Evolutionary conservation across 2,113 vertebrate genomes (phyloP).

Genomic region (Calyptomena viridis): DNA sequence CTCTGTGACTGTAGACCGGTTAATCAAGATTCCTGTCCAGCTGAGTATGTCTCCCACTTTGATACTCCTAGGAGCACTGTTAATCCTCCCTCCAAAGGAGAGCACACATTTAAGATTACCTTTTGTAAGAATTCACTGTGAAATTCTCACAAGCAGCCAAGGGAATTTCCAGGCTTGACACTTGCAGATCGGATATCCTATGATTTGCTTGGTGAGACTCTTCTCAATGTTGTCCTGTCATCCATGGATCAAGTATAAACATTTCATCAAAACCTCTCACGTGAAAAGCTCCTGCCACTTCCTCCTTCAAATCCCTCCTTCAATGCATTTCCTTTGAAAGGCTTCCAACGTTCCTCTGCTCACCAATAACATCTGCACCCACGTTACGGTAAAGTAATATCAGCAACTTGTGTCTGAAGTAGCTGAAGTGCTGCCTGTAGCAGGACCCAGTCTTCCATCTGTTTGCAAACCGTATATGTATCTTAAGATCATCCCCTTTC

Average conservation of each 20-base stretch:
- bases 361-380: conserved; percentile 54
- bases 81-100: conserved; percentile 21
- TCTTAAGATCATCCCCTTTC: not conserved
- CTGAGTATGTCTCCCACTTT: conserved; percentile 3
- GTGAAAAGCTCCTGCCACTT: conserved; percentile 55
- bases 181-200: conserved; percentile 45
- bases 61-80: conserved; percentile 1
- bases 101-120: conserved; percentile 1
- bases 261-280: conserved; percentile 49
- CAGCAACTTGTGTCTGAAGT: not conserved
- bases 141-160: conserved; percentile 38
- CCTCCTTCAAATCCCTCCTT: conserved; percentile 65
- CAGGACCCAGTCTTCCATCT: not conserved
- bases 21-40: not conserved
- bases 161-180: conserved; percentile 36
- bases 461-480: not conserved
- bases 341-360: conserved; percentile 34
- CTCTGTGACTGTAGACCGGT: not conserved
- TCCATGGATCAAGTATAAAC: conserved; percentile 47
- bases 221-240: conserved; percentile 56
- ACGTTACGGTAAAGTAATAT: conserved; percentile 46
- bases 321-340: conserved; percentile 62
- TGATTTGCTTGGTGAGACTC: conserved; percentile 45
- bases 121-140: conserved; percentile 11
- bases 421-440: not conserved